Evolutionary conservation across 2,888 invertebrate species (phyloP).

Genomic region (Eupithecia subfuscata): DNA sequence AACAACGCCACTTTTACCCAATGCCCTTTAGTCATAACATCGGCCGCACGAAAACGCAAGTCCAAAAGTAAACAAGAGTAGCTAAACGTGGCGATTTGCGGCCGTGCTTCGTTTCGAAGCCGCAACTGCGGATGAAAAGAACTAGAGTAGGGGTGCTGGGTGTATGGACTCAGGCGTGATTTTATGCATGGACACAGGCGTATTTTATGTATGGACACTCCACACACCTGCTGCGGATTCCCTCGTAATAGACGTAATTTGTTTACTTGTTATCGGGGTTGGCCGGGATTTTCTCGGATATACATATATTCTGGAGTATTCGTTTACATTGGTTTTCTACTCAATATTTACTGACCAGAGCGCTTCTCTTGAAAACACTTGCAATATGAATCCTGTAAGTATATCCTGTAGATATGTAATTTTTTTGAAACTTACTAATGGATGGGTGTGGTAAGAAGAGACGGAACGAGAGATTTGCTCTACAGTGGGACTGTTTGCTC

Average conservation of each 20-base stretch:
- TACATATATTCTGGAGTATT: not conserved
- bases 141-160: slow-evolving; percentile 12
- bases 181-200: slow-evolving; percentile 39
- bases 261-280: not conserved
- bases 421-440: no score
- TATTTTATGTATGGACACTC: slow-evolving; percentile 5
- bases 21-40: no score
- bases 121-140: not conserved
- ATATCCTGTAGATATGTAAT: no score
- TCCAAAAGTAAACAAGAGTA: not conserved
- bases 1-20: no score
- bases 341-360: not conserved
- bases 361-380: not conserved
- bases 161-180: slow-evolving; percentile 33
- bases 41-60: not conserved
- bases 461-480: not conserved
- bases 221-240: slow-evolving; percentile 4
- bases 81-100: not conserved
- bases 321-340: not conserved
- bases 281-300: not conserved
- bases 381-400: not conserved
- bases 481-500: not conserved
- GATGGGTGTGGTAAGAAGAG: no score
- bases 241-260: not conserved
- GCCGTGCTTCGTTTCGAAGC: not conserved